Evolutionary conservation across 2,797 vertebrate species (phyloP).

Genomic region (Craterocephalus amniculus): DNA sequence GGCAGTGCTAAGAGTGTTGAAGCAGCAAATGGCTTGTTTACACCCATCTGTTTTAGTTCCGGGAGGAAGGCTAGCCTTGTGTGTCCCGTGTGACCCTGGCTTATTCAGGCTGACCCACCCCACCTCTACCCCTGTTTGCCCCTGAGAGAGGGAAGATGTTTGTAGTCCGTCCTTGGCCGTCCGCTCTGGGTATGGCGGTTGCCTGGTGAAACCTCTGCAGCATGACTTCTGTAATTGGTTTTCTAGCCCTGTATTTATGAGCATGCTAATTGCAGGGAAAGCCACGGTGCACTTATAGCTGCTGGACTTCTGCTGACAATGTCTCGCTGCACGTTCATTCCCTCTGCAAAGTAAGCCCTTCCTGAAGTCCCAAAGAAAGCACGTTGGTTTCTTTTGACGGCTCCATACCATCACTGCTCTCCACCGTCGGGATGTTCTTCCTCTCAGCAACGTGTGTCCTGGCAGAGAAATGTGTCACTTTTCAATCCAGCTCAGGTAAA

Average conservation of each 20-base stretch:
- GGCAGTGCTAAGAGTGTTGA: conserved; percentile 52
- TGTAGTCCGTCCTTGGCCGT: conserved; percentile 50
- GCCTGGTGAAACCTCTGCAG: conserved; percentile 66
- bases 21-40: conserved; percentile 71
- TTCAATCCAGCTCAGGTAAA: conserved; percentile 70
- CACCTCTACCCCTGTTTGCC: conserved; percentile 22
- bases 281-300: conserved; percentile 70
- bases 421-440: conserved; percentile 28
- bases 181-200: conserved; percentile 60
- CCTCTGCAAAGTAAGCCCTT: conserved; percentile 24
- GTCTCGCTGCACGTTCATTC: conserved; percentile 58
- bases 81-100: conserved; percentile 30
- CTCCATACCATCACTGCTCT: neutral
- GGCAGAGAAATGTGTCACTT: conserved; percentile 38
- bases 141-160: conserved; percentile 25
- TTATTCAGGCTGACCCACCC: conserved; percentile 26
- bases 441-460: conserved; percentile 50
- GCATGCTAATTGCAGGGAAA: conserved; percentile 83
- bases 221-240: conserved; percentile 83
- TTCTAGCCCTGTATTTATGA: conserved; percentile 82
- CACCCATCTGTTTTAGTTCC: conserved; percentile 67
- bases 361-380: conserved; percentile 3
- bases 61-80: conserved; percentile 24
- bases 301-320: conserved; percentile 71
- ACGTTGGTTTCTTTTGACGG: conserved; percentile 17